phyloP scores from a whole-genome alignment of 2,797 vertebrate species.

The Artibeus jamaicensis region DNA sequence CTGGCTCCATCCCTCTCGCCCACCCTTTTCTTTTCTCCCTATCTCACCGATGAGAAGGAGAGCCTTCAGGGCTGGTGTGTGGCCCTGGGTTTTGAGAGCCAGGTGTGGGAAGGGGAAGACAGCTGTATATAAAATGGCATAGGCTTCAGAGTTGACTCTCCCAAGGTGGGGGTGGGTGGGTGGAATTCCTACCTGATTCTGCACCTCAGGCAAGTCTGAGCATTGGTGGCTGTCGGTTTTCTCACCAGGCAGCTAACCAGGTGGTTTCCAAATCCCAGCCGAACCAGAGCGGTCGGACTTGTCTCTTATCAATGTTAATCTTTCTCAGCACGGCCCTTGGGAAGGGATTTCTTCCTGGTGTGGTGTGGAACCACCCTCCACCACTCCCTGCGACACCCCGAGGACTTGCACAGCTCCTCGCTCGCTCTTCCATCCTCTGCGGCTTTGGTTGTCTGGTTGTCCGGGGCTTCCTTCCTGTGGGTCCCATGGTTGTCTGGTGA shows the following conservation, averaged over 20 bases:
- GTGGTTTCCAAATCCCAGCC: neutral
- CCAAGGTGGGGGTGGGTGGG: neutral
- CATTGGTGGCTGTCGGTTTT: neutral
- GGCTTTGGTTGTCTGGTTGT: neutral
- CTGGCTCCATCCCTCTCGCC: neutral
- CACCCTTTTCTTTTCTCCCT: neutral
- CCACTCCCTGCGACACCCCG: neutral
- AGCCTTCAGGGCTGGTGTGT: neutral
- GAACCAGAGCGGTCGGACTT: neutral
- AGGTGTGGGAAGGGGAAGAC: neutral
- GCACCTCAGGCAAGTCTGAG: neutral
- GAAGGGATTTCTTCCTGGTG: neutral
- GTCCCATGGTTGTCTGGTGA: neutral
- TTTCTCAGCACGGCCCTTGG: neutral
- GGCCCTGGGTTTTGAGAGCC: neutral
- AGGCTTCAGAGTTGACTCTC: neutral
- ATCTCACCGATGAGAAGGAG: neutral
- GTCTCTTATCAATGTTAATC: slow-evolving; percentile 27
- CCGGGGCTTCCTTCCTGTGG: too few relatives aligned
- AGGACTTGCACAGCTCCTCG: neutral
- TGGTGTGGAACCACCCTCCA: neutral
- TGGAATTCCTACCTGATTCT: neutral
- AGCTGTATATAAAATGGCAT: neutral
- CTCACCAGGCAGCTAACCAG: neutral
- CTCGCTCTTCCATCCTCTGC: neutral